phyloP scores from a whole-genome alignment of 1,140 invertebrate genomes.

The Cephus cinctus region DNA sequence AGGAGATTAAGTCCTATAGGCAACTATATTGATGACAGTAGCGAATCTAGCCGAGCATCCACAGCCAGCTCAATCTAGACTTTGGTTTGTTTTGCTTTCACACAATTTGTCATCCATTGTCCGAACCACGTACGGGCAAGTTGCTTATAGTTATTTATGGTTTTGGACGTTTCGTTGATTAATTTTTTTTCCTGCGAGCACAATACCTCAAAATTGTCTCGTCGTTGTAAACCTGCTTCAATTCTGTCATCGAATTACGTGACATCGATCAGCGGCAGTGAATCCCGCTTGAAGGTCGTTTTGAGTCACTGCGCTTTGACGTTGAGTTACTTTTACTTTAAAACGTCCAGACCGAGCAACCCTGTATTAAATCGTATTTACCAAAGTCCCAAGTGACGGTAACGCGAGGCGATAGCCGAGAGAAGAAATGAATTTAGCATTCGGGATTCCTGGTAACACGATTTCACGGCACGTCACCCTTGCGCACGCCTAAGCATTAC shows the following conservation, averaged over 20 bases:
- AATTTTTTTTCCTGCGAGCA: conserved; percentile 33
- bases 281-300: no score
- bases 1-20: conserved; percentile 33
- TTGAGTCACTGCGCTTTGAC: no score
- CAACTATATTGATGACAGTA: conserved; percentile 40
- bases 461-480: conserved; percentile 35
- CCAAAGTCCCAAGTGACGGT: conserved; percentile 20
- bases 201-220: conserved; percentile 24
- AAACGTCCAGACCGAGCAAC: no score
- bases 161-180: conserved; percentile 39
- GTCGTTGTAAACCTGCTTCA: no score
- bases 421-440: conserved; percentile 40
- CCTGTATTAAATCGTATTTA: conserved; percentile 15
- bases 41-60: conserved; percentile 22
- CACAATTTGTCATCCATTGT: conserved; percentile 51
- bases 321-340: no score
- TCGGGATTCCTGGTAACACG: conserved; percentile 35
- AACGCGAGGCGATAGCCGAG: conserved; percentile 23
- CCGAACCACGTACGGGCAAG: conserved; percentile 22
- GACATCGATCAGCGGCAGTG: no score
- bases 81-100: conserved; percentile 41
- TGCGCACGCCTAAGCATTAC: conserved; percentile 36
- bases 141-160: conserved; percentile 42
- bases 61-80: conserved; percentile 34
- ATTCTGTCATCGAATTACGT: no score